These are phyloP conservation scores for Perithous albicinctus DNA, from an alignment of 2,888 invertebrate genomes.

Conservation along the genomic window DNA sequence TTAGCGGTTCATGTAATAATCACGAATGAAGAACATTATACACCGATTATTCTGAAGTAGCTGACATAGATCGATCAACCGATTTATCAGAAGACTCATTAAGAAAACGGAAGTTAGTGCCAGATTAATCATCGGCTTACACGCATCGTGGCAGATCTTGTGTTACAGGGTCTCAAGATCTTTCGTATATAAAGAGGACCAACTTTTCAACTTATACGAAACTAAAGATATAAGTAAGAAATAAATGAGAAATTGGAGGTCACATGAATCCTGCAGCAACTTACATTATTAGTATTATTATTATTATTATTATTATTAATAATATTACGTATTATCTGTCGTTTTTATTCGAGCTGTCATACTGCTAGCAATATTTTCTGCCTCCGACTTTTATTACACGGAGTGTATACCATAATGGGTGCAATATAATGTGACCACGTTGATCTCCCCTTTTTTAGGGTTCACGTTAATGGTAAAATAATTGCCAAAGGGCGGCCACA, in stretches of 20 bases:
- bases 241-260: slow-evolving; percentile 22
- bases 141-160: slow-evolving; percentile 3
- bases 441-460: slow-evolving; percentile 1
- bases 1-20: slow-evolving; percentile 18
- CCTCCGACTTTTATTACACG: slow-evolving; percentile 27
- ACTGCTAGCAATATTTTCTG: slow-evolving; percentile 3
- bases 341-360: background rate
- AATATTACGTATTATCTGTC: background rate
- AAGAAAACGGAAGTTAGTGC: slow-evolving; percentile 57
- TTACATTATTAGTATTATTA: background rate
- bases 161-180: background rate
- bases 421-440: background rate
- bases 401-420: background rate
- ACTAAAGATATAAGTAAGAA: background rate
- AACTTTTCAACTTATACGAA: slow-evolving; percentile 22
- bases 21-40: slow-evolving; percentile 16
- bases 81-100: slow-evolving; percentile 46
- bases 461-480: slow-evolving; percentile 25
- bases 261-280: slow-evolving; percentile 38
- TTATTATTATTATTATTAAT: too few species aligned
- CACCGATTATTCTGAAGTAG: background rate
- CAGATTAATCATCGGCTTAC: slow-evolving; percentile 59
- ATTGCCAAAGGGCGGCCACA: background rate
- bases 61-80: slow-evolving; percentile 62
- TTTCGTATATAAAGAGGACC: slow-evolving; percentile 1